Evolutionary conservation across 2,797 vertebrate species (phyloP), one percentile per base, ranked within the genome.

Genomic region (Acanthopagrus latus): DNA sequence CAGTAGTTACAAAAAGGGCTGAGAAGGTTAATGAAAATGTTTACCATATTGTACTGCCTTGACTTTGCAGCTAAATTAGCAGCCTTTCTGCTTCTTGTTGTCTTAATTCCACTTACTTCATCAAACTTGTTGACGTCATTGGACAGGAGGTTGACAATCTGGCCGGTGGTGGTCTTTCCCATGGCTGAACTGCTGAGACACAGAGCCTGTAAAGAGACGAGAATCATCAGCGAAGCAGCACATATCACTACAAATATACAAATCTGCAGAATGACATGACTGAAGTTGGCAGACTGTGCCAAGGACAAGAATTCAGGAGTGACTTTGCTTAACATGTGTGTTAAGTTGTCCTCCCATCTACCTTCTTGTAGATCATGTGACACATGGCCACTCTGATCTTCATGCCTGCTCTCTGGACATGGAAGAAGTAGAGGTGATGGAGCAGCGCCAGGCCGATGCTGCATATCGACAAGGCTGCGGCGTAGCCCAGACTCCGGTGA

Each of bases 331-430:
- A 12, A 23, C 41, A 44, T n/a, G 3, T 5, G 10, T n/a, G 33
- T 41, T 3, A 5, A 16, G 13, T 4, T 13, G 18, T 4, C 11
- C 9, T 48, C 21, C 23, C 8, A 38, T 95, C 93, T 74, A 99
- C 98, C 97, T 99, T 99, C 58, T 86, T 96, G 84, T 97, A 99
- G 93, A 99, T 98, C 96, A 99, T 97, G 85, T 98, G 97, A 81
- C 98, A 99, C 96, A 99, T 96, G 57, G 98, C 98, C 17, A 99
- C 95, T 64, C 98, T 89, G 47, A 99, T 93, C 93, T 95, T 97
- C 97, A 98, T 99, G 85, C 98, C 98, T 0, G 93, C 64, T 54
- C 96, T 94, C 88, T 96, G 97, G 4, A 99, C 97, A 0, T 97
- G 93, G 76, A 96, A 99, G 82, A 98, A 99, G 92, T 98, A 98